Base-by-base conservation (phyloP, 2,888 invertebrate species). In the Zhuqinia jingwanae region DNA sequence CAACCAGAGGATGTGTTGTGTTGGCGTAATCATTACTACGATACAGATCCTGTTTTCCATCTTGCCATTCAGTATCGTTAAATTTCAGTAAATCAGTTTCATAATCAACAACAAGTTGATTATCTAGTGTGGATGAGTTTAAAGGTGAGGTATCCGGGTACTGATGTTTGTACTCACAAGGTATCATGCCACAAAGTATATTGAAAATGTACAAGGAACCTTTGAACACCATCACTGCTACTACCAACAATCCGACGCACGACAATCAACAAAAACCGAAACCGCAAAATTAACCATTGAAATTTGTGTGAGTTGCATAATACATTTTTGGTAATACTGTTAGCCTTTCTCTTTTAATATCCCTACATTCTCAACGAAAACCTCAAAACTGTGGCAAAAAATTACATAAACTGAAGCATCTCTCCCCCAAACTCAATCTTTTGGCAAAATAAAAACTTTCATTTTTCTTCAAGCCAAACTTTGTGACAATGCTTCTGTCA, bases 141-240 rank as follows among this genome's bases (percentile, higher is more conserved):
- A 30, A 53, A 8, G 79, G 22, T n/a, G 65, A 60, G 6, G 87
- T 89, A 25, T 89, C 88, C 25, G 88, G 88, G 45, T 75, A 80
- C 6, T 85, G 83, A 50, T 65, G 83, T 20, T 87, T 85, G 11
- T 82, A 30, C 15, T 89, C 89, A 78, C 90, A 90, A 17, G 90
- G 90, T 25, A 89, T 87, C 13, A 89, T 60, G 11, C 87, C 88
- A 84, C 90, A 90, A 0, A 90, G 70, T 60, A 90, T 68, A 65
- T 90, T 90, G 6, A 89, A 56, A n/a, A 89, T 50, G 63, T 85
- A 89, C 15, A 87, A 17, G 1, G 89, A 86, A n/a, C 86, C 87
- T 20, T 89, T 88, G 22, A 88, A 86, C 76, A 89, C 87, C 85
- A 85, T 88, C 56, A 84, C 78, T 65, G 30, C 15, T 53, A 76